Evolutionary conservation across 2,797 vertebrate species (phyloP).

Genomic region (Rhadinocentrus ornatus): DNA sequence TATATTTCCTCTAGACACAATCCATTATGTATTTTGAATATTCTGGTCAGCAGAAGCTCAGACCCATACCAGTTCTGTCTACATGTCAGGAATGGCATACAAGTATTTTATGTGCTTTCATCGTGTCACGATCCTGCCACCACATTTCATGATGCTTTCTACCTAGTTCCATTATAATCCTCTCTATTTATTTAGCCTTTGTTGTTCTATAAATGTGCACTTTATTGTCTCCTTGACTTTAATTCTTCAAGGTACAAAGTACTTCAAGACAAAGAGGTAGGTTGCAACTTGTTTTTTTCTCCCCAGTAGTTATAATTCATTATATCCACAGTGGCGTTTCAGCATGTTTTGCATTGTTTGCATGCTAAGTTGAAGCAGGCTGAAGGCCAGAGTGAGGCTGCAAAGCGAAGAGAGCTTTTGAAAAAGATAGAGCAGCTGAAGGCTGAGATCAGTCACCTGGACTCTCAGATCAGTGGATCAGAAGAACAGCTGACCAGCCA

Average conservation of each 20-base stretch:
- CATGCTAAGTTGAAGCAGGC: slow-evolving; percentile 63
- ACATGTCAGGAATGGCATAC: not conserved
- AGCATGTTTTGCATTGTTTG: slow-evolving; percentile 18
- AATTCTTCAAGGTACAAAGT: slow-evolving; percentile 78
- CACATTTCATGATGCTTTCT: not conserved
- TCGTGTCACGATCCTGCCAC: not conserved
- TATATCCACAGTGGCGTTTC: not conserved
- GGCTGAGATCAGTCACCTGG: slow-evolving; percentile 80
- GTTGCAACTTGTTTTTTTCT: not conserved
- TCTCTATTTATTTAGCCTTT: not conserved
- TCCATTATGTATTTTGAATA: not conserved
- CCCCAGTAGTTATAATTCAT: not conserved
- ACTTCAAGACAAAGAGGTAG: slow-evolving; percentile 83
- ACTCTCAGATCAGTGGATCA: slow-evolving; percentile 79
- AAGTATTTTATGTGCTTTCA: too few relatives aligned
- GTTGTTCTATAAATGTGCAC: not conserved
- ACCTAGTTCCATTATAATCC: not conserved
- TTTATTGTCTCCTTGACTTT: slow-evolving; percentile 62
- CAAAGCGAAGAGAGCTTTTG: slow-evolving; percentile 73
- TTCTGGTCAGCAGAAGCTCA: not conserved
- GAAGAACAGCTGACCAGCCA: slow-evolving; percentile 79
- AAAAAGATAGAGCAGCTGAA: slow-evolving; percentile 79
- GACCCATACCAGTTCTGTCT: not conserved
- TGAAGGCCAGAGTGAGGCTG: slow-evolving; percentile 73
- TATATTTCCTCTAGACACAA: not conserved